phyloP scores from a whole-genome alignment of 2,888 invertebrate species.

The Clepsis dumicolana region DNA sequence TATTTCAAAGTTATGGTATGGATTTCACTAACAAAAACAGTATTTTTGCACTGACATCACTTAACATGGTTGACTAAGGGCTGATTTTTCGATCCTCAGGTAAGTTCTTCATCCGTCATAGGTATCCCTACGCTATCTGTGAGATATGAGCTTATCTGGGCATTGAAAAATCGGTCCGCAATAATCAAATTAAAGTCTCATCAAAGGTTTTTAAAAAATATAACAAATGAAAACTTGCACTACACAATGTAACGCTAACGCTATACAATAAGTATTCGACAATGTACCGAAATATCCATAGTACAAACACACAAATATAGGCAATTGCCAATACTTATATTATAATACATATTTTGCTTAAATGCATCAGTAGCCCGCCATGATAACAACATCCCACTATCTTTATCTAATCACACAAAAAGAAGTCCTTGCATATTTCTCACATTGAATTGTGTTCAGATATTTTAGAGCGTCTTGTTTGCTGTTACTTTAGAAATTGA shows the following conservation, averaged over 20 bases:
- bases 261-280: constrained; percentile 10
- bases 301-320: constrained; percentile 24
- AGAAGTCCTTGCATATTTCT: not conserved
- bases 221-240: constrained; percentile 6
- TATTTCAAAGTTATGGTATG: not conserved
- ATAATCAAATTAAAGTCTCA: not conserved
- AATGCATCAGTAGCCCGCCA: not conserved
- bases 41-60: constrained; percentile 6
- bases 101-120: too few relatives aligned
- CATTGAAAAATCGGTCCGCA: too few relatives aligned
- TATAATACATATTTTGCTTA: not conserved
- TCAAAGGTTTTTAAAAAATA: constrained; percentile 10
- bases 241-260: not conserved
- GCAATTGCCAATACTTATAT: not conserved
- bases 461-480: not conserved
- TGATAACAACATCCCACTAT: not conserved
- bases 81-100: too few relatives aligned
- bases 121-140: too few relatives aligned
- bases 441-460: too few relatives aligned
- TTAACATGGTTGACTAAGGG: constrained; percentile 7
- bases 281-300: constrained; percentile 22
- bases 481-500: not conserved
- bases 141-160: too few relatives aligned
- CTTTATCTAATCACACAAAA: not conserved
- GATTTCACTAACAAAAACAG: not conserved